A percentile compares a stretch with the other conserved stretches of the same genome.
These are phyloP conservation scores for Notothenia rossii DNA, from an alignment of 2,113 vertebrate genomes.

Conservation along the genomic window DNA sequence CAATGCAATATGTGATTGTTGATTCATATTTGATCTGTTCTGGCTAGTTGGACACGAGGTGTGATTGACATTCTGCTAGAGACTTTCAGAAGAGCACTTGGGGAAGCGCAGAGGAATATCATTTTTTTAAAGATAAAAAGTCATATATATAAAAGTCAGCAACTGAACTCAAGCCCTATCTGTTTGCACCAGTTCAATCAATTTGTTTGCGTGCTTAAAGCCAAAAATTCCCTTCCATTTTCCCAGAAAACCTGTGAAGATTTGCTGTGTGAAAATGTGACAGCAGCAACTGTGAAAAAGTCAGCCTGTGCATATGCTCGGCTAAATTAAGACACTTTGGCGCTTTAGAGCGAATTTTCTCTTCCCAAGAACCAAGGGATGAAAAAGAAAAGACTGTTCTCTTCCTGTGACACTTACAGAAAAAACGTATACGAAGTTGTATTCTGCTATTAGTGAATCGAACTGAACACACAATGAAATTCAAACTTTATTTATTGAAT, in stretches of 20 bases:
- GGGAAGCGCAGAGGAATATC: no score
- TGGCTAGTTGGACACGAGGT: no score
- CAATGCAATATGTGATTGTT: no score
- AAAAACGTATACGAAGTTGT: not conserved
- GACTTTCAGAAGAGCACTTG: no score
- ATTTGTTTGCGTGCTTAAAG: not conserved
- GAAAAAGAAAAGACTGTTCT: not conserved
- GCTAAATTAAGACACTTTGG: conserved; percentile 51
- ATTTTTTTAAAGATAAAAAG: no score
- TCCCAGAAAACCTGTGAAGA: conserved; percentile 53
- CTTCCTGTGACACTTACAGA: not conserved
- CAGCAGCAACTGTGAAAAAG: conserved; percentile 64
- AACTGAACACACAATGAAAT: conserved; percentile 9
- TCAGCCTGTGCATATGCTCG: conserved; percentile 66
- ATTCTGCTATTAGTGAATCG: not conserved
- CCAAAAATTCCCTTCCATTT: not conserved
- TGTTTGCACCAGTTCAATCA: not conserved
- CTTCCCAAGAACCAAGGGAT: not conserved
- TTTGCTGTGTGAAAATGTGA: conserved; percentile 54
- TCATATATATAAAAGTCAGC: no score
- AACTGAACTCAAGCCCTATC: no score
- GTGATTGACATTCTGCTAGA: no score
- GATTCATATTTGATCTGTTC: no score
- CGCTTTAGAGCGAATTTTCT: conserved; percentile 26
- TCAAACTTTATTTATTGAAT: conserved; percentile 27